These are phyloP conservation scores for Pluvianellus socialis DNA, from an alignment of 2,113 vertebrate genomes.

Conservation along the genomic window DNA sequence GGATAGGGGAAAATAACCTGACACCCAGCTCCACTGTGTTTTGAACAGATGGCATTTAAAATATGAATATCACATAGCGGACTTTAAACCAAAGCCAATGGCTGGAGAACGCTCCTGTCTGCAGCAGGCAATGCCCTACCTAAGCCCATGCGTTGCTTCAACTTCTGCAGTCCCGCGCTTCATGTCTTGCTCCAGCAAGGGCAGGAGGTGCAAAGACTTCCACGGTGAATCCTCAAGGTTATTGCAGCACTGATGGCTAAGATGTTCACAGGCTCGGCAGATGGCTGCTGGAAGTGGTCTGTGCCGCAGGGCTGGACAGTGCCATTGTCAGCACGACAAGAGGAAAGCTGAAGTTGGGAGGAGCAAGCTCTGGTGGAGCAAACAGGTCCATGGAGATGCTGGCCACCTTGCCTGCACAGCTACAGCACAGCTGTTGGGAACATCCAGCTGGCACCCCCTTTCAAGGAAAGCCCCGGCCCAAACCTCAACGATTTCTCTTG, in stretches of 20 bases:
- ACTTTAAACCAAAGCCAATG: background rate
- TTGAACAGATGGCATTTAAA: background rate
- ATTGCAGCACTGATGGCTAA: rapidly evolving
- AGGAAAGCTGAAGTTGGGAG: background rate
- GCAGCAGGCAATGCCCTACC: background rate
- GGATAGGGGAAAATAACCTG: background rate
- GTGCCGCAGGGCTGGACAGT: rapidly evolving
- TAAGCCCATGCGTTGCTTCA: background rate
- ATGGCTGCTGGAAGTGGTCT: background rate
- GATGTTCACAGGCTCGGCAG: background rate
- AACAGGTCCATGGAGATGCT: background rate
- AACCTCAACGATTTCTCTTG: background rate
- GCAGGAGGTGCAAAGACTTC: background rate
- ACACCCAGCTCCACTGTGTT: background rate
- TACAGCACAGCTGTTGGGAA: rapidly evolving
- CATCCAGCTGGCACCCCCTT: background rate
- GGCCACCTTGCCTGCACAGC: background rate
- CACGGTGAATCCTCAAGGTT: background rate
- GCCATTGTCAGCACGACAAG: rapidly evolving
- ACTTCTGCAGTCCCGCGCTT: background rate
- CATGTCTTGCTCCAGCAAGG: background rate
- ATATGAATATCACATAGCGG: rapidly evolving
- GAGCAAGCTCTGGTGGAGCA: background rate
- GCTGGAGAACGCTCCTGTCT: background rate
- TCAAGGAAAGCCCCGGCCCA: background rate